Percentiles rank a stretch among this genome's conserved stretches.
Conservation (phyloP, 2,888 invertebrate species). For the Dysmachus trigonus region DNA sequence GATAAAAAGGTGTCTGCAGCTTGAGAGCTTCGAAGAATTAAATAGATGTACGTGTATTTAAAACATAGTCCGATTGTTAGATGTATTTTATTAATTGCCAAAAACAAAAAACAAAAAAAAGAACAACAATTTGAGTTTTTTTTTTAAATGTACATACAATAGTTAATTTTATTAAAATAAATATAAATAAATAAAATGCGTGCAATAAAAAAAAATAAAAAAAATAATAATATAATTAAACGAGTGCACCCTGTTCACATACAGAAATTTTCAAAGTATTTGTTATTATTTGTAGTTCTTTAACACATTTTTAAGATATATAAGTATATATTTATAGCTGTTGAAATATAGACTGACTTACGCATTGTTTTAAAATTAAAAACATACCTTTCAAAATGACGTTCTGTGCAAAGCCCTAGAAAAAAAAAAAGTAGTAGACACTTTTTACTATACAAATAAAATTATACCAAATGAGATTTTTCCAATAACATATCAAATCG, state of each 20-base stretch:
- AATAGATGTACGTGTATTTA: neutral
- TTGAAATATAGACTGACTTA: constrained; percentile 6
- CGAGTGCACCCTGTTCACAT: constrained; percentile 3
- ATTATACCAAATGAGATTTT: neutral
- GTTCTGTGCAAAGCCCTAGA: neutral
- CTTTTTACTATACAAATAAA: neutral
- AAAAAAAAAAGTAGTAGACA: neutral
- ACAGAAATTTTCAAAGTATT: neutral
- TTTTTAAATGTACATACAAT: neutral
- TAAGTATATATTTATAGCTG: constrained; percentile 9
- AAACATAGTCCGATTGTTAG: neutral
- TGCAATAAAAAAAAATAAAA: no score
- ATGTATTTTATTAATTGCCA: neutral
- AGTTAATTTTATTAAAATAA: neutral
- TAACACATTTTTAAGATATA: constrained; percentile 7
- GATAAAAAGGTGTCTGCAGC: neutral
- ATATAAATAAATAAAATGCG: neutral
- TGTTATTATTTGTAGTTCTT: constrained; percentile 19
- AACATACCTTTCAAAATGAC: neutral
- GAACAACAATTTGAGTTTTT: neutral
- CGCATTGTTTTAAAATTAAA: neutral
- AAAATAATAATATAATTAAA: no score
- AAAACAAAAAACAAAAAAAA: no score
- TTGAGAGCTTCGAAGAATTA: neutral
- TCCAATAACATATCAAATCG: neutral